Base-by-base conservation (phyloP, 2,797 vertebrate species). In the Lepilemur septentrionalis region DNA sequence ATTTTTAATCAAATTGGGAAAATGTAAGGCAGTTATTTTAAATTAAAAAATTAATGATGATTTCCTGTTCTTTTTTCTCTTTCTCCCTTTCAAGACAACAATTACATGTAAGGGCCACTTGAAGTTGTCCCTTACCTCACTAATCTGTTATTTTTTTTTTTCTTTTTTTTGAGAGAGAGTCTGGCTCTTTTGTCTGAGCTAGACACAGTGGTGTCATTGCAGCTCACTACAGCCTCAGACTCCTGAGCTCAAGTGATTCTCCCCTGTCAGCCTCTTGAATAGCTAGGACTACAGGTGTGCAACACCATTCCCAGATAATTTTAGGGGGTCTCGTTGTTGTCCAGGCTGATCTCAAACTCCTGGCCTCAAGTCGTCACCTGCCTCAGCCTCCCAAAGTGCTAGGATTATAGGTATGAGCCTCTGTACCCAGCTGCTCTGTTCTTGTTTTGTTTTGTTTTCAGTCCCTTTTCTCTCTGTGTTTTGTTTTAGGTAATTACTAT, bases 1-100 rank as follows among this genome's bases (percentile, higher is more conserved):
- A 65, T 82, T 89, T 67, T 75, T 30, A 73, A 89, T 83, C 70
- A 69, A 89, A 83, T 76, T 57, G 69, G 38, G 48, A 94, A 94
- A 57, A 18, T 14, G 65, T 83, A 83, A 32, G 83, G 48, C 13
- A 14, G 17, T 65, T 75, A 35, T 82, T 89, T 89, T 83, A 46
- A 82, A 69, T 89, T 89, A 59, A 85, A 59, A 79, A 70, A 32
- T 93, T 35, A 61, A 65, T n/a, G 41, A 38, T 55, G 63, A 52
- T 87, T 69, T 59, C 48, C 7, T 50, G 9, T 72, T 63, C 65
- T 72, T 86, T 78, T 78, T 57, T 69, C 10, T 67, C 32, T 72
- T 80, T 94, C 35, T 10, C 22, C 32, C 32, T 65, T 65, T 59
- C 2, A 52, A 52, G 50, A 72, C 18, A 52, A 23, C 17, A 91